These are phyloP conservation scores for Zaprionus ghesquierei DNA, from an alignment of 1,140 invertebrate species.

Conservation along the genomic window DNA sequence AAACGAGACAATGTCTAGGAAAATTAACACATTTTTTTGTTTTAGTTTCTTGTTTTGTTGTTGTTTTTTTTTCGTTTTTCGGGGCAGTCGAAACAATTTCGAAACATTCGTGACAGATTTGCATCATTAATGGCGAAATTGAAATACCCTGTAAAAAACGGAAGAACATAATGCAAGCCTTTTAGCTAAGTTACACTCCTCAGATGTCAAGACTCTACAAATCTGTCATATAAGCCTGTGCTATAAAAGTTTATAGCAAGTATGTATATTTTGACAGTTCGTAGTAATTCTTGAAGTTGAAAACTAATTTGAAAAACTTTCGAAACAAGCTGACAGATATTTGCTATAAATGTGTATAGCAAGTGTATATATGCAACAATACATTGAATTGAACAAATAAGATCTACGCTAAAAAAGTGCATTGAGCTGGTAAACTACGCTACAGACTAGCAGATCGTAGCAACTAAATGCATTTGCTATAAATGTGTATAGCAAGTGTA, in stretches of 20 bases:
- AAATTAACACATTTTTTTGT: conserved; percentile 69
- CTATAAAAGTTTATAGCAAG: not conserved
- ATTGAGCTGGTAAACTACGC: too few relatives aligned
- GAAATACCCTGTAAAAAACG: conserved; percentile 18
- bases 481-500: not conserved
- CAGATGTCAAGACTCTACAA: too few relatives aligned
- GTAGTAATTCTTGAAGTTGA: too few relatives aligned
- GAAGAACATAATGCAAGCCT: too few relatives aligned
- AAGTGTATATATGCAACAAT: not conserved
- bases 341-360: not conserved
- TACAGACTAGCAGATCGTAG: too few relatives aligned
- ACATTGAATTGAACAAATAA: too few relatives aligned
- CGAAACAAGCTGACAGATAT: too few relatives aligned
- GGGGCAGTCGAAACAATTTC: conserved; percentile 61
- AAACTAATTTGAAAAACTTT: too few relatives aligned
- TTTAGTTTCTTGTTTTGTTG: conserved; percentile 27
- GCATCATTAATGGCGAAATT: not conserved
- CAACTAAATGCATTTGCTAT: too few relatives aligned
- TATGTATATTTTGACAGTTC: too few relatives aligned
- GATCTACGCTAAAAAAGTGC: not conserved
- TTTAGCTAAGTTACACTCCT: too few relatives aligned
- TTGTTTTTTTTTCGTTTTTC: conserved; percentile 41
- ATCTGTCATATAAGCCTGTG: not conserved
- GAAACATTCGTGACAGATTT: conserved; percentile 45
- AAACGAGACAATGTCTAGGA: conserved; percentile 40